Conservation (phyloP, 2,113 vertebrate species). For the Nyctereutes procyonoides region DNA sequence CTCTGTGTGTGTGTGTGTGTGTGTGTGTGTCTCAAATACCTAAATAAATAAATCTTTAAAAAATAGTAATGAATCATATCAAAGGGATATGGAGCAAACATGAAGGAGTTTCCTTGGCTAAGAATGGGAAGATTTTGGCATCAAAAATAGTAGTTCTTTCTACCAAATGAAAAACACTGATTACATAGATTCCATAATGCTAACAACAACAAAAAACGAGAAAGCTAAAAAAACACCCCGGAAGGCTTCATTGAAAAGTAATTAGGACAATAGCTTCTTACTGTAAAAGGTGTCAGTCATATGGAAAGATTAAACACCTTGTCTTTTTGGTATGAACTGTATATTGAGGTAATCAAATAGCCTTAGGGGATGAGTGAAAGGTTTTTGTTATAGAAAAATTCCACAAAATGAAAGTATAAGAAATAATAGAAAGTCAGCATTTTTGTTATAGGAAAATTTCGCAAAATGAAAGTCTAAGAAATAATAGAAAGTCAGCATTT, state of each 20-base stretch:
- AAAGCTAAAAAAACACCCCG: background rate
- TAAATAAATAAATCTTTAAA: background rate
- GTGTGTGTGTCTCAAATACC: background rate
- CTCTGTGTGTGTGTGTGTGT: too few species aligned
- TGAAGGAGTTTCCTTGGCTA: background rate
- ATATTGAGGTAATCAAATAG: background rate
- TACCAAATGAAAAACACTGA: background rate
- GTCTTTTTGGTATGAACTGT: background rate
- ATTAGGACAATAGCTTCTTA: background rate
- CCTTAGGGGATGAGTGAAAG: background rate
- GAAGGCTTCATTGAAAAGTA: background rate
- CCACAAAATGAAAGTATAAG: background rate
- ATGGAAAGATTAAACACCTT: background rate
- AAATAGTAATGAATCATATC: background rate
- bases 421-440: background rate
- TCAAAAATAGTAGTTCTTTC: background rate
- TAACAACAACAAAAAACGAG: background rate
- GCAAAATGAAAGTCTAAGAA: background rate
- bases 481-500: constrained; percentile 1
- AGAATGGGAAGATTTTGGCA: background rate
- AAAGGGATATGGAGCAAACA: background rate
- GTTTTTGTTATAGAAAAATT: constrained; percentile 4
- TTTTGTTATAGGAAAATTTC: background rate
- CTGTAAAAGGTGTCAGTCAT: background rate
- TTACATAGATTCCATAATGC: background rate